Conservation (phyloP, 2,797 vertebrate genomes). For the Tadarida brasiliensis region DNA sequence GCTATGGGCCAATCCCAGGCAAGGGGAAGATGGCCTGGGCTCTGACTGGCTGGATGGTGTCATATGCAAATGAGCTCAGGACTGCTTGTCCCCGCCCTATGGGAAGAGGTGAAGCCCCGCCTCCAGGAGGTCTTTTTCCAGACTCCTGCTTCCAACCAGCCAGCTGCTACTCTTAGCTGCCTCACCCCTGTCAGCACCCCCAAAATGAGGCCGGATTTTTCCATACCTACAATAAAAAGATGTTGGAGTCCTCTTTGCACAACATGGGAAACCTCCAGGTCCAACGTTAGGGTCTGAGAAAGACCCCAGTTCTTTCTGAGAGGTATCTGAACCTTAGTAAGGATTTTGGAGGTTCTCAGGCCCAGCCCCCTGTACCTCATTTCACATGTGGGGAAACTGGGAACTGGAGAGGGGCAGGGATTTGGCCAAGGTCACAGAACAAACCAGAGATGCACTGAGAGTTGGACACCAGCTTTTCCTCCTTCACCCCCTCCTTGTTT, state of each 20-base stretch:
- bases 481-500: neutral
- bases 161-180: neutral
- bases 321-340: neutral
- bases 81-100: rapidly evolving
- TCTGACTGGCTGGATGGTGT: neutral
- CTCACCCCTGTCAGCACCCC: neutral
- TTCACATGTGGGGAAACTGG: neutral
- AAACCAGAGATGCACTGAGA: neutral
- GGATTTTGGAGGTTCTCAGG: neutral
- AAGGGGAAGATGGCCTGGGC: rapidly evolving
- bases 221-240: neutral
- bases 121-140: neutral
- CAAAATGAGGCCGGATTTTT: neutral
- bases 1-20: neutral
- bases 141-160: neutral
- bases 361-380: neutral
- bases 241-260: neutral
- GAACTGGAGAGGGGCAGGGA: neutral
- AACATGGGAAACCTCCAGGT: neutral
- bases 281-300: neutral
- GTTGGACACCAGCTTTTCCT: neutral
- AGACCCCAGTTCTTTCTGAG: neutral
- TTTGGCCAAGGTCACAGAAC: neutral
- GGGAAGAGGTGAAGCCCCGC: neutral
- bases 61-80: neutral